Evolutionary conservation across 2,113 vertebrate genomes (phyloP).

Genomic region (Rhinolophus ferrumequinum): DNA sequence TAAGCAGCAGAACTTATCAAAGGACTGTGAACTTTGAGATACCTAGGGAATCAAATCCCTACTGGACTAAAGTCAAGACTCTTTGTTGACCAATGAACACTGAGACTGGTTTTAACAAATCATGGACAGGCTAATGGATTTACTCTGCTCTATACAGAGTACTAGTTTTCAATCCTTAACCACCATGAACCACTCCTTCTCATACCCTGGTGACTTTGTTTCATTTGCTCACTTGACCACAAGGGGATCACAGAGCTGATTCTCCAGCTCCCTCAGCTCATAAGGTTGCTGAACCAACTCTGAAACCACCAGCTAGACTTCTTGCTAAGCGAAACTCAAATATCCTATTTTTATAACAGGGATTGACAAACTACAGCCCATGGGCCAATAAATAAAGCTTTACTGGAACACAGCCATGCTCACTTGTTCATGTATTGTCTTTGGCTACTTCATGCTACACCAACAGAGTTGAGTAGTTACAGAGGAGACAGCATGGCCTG

Average conservation of each 20-base stretch:
- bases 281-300: background rate
- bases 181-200: background rate
- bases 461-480: background rate
- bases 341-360: background rate
- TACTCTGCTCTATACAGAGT: background rate
- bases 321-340: background rate
- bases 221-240: background rate
- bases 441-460: background rate
- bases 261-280: background rate
- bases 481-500: background rate
- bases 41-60: background rate
- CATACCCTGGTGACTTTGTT: background rate
- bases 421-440: background rate
- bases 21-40: background rate
- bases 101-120: background rate
- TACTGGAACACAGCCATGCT: background rate
- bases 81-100: background rate
- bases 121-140: background rate
- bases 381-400: background rate
- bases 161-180: background rate
- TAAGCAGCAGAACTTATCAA: background rate
- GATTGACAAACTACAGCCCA: background rate
- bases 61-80: background rate
- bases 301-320: background rate
- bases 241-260: background rate